These are phyloP conservation scores for Chunga burmeisteri DNA, from an alignment of 2,113 vertebrate genomes.

Conservation along the genomic window DNA sequence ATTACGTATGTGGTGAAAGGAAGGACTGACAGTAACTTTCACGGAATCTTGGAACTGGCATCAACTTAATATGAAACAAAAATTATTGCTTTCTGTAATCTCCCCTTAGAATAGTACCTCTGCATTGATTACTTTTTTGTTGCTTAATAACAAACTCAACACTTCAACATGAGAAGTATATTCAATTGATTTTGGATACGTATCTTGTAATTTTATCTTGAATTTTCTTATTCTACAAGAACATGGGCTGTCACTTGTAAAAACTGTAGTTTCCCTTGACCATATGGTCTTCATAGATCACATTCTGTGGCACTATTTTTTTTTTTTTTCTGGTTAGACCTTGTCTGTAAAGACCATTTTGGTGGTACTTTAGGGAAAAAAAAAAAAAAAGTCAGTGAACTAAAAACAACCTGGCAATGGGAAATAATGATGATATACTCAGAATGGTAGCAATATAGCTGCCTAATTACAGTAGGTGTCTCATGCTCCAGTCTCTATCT, in stretches of 20 bases:
- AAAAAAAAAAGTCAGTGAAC: not conserved
- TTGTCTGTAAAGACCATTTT: not conserved
- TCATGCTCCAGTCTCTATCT: not conserved
- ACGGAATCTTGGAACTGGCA: not conserved
- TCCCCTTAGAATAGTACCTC: not conserved
- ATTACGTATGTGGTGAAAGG: not conserved
- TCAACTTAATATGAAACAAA: not conserved
- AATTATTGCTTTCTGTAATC: not conserved
- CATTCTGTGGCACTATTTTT: not conserved
- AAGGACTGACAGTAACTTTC: not conserved
- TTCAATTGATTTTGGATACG: not conserved
- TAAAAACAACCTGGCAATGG: not conserved
- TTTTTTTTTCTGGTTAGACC: not conserved
- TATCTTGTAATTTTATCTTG: not conserved
- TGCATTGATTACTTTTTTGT: not conserved
- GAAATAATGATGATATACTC: not conserved
- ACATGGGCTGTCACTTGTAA: not conserved
- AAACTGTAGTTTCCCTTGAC: not conserved
- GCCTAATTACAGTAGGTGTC: not conserved
- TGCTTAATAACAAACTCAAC: not conserved
- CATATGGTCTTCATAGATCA: not conserved
- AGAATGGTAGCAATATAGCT: not conserved
- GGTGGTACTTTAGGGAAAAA: not conserved
- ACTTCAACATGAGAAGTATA: not conserved
- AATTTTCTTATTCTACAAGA: not conserved